These are phyloP conservation scores for Dendrophyllia cribrosa DNA, from an alignment of 64 coral and sea anemone genomes.

Conservation along the genomic window DNA sequence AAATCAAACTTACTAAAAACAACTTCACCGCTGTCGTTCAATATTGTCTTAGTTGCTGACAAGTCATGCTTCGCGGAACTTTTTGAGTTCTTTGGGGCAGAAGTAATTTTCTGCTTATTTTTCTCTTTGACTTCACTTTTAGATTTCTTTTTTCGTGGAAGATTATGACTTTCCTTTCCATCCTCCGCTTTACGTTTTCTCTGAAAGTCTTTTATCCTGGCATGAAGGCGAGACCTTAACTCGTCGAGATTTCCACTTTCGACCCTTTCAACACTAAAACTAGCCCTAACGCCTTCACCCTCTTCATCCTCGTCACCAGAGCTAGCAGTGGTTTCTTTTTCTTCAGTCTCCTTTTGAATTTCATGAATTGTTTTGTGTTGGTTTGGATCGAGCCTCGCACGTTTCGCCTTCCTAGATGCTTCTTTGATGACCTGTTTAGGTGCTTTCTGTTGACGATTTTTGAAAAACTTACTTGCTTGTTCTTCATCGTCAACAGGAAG, in stretches of 20 bases:
- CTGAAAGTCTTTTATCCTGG: slow-evolving; percentile 78
- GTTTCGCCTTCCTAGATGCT: slow-evolving; percentile 88
- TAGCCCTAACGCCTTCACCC: neutral
- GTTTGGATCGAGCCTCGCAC: slow-evolving; percentile 80
- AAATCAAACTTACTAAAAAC: slow-evolving; percentile 99
- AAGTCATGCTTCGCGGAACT: neutral
- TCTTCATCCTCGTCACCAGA: slow-evolving; percentile 18
- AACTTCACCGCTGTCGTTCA: slow-evolving; percentile 93
- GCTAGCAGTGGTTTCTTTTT: neutral
- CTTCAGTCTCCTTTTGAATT: slow-evolving; percentile 61
- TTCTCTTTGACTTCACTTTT: slow-evolving; percentile 82
- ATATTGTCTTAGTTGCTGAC: slow-evolving; percentile 56
- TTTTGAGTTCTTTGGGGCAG: slow-evolving; percentile 25
- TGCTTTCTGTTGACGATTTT: slow-evolving; percentile 81
- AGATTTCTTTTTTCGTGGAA: slow-evolving; percentile 74
- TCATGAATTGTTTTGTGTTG: slow-evolving; percentile 80
- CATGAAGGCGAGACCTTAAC: slow-evolving; percentile 74
- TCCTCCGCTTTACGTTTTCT: slow-evolving; percentile 75
- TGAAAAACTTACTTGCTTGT: slow-evolving; percentile 81
- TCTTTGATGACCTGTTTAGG: slow-evolving; percentile 97
- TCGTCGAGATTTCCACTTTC: slow-evolving; percentile 79
- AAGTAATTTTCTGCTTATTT: slow-evolving; percentile 56
- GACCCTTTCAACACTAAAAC: slow-evolving; percentile 92
- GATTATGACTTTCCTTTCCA: slow-evolving; percentile 4
- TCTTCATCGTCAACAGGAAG: slow-evolving; percentile 86